Evolutionary conservation across 2,888 invertebrate genomes (phyloP), one percentile per base, ranked within the genome.

Genomic region (Latheticus oryzae): DNA sequence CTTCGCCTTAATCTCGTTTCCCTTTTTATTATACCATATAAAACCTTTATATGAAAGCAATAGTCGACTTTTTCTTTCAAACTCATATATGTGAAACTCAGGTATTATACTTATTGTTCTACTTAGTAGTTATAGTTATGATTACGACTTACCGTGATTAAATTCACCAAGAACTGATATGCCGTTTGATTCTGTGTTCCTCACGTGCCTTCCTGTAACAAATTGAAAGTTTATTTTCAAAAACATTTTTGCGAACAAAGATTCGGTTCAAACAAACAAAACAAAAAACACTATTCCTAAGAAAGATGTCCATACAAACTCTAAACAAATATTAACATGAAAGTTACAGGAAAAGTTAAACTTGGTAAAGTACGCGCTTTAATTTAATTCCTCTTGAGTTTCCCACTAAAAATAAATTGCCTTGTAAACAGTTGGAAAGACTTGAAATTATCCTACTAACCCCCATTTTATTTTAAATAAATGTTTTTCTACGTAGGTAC

Each of bases 111-210:
- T 28, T 56, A 56, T 52, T 58, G 35, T 45, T 40, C 47, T 53
- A 48, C 48, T 51, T 57, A 64, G 60, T 45, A 62, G 68, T 71
- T 69, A 70, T 64, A 60, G 72, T 71, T 73, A 71, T 69, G 67
- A 67, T 69, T 69, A 73, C 66, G 68, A 73, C 79, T 75, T 73
- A 79, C 79, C 79, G 67, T 76, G 78, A 76, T 77, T 79, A 76
- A 78, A 78, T 71, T 79, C 78, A 63, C 75, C 78, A 51, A 77
- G 68, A 54, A 76, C 74, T 62, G 78, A 75, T 70, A 79, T 76
- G 58, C 78, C 77, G 69, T 78, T 79, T 53, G 78, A 72, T 64
- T 78, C 79, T 57, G 75, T 72, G 69, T 79, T 78, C 58, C 79
- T 72, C 45, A 72, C 74, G 67, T 76, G 75, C 61, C 78, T 72